A percentile compares a stretch with the other conserved stretches of the same genome.
These are phyloP conservation scores for Odiellus spinosus DNA, from an alignment of 2,888 invertebrate species.

Conservation along the genomic window DNA sequence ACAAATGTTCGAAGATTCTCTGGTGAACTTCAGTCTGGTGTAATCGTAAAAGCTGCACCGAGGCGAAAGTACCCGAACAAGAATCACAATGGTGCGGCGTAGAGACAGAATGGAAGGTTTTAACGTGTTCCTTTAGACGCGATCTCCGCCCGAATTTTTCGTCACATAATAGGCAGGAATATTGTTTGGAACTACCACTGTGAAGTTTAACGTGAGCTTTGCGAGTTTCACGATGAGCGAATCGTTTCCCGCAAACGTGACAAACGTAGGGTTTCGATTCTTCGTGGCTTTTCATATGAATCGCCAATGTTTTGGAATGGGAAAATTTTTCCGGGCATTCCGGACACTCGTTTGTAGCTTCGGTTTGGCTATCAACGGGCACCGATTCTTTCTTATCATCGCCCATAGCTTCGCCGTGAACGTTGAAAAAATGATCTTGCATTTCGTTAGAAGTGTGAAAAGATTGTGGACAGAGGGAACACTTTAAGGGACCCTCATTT, in stretches of 20 bases:
- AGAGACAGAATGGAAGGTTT: constrained; percentile 44
- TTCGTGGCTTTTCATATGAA: constrained; percentile 34
- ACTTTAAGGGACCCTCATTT: constrained; percentile 51
- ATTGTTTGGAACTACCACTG: constrained; percentile 14
- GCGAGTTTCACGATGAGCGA: constrained; percentile 31
- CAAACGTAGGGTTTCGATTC: constrained; percentile 32
- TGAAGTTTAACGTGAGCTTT: constrained; percentile 33
- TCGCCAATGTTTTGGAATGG: constrained; percentile 25
- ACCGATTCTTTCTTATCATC: constrained; percentile 24
- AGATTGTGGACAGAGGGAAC: constrained; percentile 69
- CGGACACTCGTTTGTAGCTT: constrained; percentile 29
- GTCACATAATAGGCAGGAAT: constrained; percentile 52
- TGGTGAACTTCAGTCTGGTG: constrained; percentile 69
- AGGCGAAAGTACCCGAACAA: constrained; percentile 64
- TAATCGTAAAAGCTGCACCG: constrained; percentile 62
- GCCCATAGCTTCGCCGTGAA: constrained; percentile 47
- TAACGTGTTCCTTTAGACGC: constrained; percentile 63
- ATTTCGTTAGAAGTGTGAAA: constrained; percentile 79
- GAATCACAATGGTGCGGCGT: constrained; percentile 61
- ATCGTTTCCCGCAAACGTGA: constrained; percentile 31
- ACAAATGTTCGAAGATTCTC: constrained; percentile 63
- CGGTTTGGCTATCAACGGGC: constrained; percentile 33
- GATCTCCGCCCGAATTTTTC: constrained; percentile 67
- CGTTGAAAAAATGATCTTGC: constrained; percentile 70
- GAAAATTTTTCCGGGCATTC: constrained; percentile 32